Evolutionary conservation across 1,140 invertebrate genomes (phyloP), one percentile per base, ranked within the genome.

Genomic region (Campoletis sonorensis): DNA sequence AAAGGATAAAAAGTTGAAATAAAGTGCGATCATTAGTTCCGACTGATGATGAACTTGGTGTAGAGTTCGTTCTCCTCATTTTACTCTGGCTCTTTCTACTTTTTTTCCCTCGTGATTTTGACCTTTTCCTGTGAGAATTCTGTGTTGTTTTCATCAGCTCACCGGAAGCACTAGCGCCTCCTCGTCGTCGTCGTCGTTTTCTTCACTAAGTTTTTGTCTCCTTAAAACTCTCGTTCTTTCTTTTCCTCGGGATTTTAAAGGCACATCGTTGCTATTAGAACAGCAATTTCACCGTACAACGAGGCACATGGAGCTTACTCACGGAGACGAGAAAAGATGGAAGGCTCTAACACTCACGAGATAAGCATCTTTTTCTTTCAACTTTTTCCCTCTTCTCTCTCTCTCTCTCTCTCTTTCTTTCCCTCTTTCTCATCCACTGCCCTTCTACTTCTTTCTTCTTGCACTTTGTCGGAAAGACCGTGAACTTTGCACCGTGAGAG

Each of bases 401-500:
- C 58, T 61, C 16, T 51, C 71, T 76, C 27, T 64, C 23, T 21
- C n/a, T 61, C 58, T 61, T 15, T 51, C 71, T 76, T n/a, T 64
- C 23, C 64, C 4, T 67, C 64, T 33, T 33, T 33, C 30, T 33
- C 30, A 4, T 23, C 27, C 61, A 27, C 18, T 30, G 49, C 40
- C 30, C 27, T 4, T 78, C 7, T 33, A 27, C 30, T 30, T 70
- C 27, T 70, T 70, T 70, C 67, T 33, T 11, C 26, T 70, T 70
- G 67, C 67, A 54, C 54, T 26, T 30, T 77, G 51, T n/a, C 75
- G 75, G n/a, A 45, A 30, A 70, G 67, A 64, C 75, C 75, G 54
- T 77, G 75, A 77, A 61, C 75, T 64, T 77, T 77, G 75, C 75
- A 77, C 75, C 75, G 75, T 77, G 75, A 77, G 75, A 77, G 75